phyloP scores from a whole-genome alignment of 2,888 invertebrate species.

The Noctua comes region DNA sequence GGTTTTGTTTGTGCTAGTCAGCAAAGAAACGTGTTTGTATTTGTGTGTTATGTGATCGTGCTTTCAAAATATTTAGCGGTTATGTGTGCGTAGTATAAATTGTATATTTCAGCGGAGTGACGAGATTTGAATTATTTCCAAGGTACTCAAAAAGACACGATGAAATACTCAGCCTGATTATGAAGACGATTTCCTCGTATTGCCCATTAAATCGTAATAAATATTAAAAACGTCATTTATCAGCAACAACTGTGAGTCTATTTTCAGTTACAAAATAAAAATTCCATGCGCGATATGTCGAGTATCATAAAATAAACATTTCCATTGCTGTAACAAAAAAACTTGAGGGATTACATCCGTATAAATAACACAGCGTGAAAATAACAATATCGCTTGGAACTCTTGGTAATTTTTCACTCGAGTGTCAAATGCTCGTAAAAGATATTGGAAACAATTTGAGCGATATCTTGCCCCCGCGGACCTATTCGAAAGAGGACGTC shows the following conservation, averaged over 20 bases:
- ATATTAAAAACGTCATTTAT: background rate
- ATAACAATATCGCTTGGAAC: slow-evolving; percentile 80
- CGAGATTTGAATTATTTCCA: too few relatives aligned
- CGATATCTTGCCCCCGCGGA: slow-evolving; percentile 82
- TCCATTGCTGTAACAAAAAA: slow-evolving; percentile 57
- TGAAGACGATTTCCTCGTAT: too few relatives aligned
- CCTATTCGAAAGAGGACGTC: slow-evolving; percentile 71
- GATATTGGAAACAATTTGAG: slow-evolving; percentile 88
- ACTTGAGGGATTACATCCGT: slow-evolving; percentile 65
- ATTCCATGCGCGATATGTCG: slow-evolving; percentile 23
- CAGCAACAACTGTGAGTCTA: background rate
- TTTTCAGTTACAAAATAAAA: slow-evolving; percentile 17
- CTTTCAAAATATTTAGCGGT: slow-evolving; percentile 26
- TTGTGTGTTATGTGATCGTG: slow-evolving; percentile 29
- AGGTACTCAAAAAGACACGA: too few relatives aligned
- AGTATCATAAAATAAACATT: slow-evolving; percentile 62
- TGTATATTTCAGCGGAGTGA: background rate
- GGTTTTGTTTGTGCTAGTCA: slow-evolving; percentile 51
- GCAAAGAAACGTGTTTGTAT: slow-evolving; percentile 42
- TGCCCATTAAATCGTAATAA: background rate
- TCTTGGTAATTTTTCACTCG: slow-evolving; percentile 84
- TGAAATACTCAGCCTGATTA: too few relatives aligned
- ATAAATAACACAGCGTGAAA: slow-evolving; percentile 77
- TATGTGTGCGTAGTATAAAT: slow-evolving; percentile 24
- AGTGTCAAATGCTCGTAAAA: slow-evolving; percentile 87